A percentile compares a stretch with the other conserved stretches of the same genome.
Evolutionary conservation across 2,888 invertebrate species (phyloP).

Genomic region (Mesochorus sp.): DNA sequence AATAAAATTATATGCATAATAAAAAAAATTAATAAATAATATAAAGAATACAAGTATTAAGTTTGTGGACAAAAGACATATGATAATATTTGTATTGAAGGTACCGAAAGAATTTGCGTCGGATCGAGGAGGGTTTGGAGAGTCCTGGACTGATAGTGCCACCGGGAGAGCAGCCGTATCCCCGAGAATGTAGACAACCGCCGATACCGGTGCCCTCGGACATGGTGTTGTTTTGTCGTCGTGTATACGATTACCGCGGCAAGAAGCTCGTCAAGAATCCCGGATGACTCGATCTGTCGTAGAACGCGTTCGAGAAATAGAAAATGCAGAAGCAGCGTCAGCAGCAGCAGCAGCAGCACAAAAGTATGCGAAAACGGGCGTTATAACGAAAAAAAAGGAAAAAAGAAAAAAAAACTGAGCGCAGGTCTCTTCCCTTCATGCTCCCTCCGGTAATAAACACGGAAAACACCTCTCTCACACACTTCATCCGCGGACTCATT

Average conservation of each 20-base stretch:
- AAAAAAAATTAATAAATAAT: too few relatives aligned
- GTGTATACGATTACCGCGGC: conserved; percentile 96
- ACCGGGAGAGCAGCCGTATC: conserved; percentile 85
- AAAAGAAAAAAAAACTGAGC: too few relatives aligned
- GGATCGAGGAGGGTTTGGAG: conserved; percentile 90
- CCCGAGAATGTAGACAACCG: conserved; percentile 85
- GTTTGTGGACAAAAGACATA: background rate
- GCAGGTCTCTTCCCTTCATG: conserved; percentile 73
- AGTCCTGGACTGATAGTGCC: conserved; percentile 90
- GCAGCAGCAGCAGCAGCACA: too few relatives aligned
- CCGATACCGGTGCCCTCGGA: conserved; percentile 89
- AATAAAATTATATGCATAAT: too few relatives aligned
- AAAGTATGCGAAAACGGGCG: conserved; percentile 63
- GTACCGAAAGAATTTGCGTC: conserved; percentile 91
- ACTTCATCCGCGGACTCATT: conserved; percentile 50
- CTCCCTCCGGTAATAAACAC: conserved; percentile 38
- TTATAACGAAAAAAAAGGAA: too few relatives aligned
- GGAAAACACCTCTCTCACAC: background rate
- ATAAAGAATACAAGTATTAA: too few relatives aligned
- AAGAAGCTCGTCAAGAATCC: conserved; percentile 84
- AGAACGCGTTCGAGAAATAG: conserved; percentile 69
- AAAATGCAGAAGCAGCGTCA: conserved; percentile 75
- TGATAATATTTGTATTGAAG: conserved; percentile 82
- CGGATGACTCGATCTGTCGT: conserved; percentile 80
- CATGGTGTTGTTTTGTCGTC: conserved; percentile 96